A percentile compares a stretch with the other conserved stretches of the same genome.
phyloP scores from a whole-genome alignment of 2,888 invertebrate genomes.

The Bimastos eiseni region DNA sequence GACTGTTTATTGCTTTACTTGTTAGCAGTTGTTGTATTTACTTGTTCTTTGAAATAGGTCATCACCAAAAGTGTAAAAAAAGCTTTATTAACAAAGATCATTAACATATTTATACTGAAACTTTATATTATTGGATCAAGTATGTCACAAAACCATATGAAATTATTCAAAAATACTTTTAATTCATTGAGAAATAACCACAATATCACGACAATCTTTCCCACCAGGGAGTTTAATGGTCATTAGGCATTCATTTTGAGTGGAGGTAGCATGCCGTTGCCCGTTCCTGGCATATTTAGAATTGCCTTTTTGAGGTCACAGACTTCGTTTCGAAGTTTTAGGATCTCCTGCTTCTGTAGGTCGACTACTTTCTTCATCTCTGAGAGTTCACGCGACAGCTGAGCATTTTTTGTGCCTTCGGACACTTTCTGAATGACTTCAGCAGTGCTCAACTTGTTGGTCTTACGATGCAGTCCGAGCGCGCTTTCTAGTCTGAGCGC shows the following conservation, averaged over 20 bases:
- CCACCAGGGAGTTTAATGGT: neutral
- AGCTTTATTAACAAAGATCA: no score
- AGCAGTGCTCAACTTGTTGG: neutral
- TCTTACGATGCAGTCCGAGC: slow-evolving; percentile 40
- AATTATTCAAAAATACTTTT: neutral
- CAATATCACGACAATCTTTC: neutral
- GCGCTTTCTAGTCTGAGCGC: slow-evolving; percentile 65
- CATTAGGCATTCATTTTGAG: neutral
- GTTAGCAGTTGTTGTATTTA: no score
- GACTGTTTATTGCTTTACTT: no score
- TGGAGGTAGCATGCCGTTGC: neutral
- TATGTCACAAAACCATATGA: neutral
- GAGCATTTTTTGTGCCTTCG: slow-evolving; percentile 61
- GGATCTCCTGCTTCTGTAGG: slow-evolving; percentile 65
- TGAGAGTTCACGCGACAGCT: slow-evolving; percentile 69
- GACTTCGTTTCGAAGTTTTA: slow-evolving; percentile 52
- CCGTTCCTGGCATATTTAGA: neutral
- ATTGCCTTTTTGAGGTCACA: neutral
- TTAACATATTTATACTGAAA: no score
- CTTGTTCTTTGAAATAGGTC: no score
- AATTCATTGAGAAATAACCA: neutral
- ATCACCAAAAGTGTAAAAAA: no score
- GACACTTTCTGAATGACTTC: slow-evolving; percentile 63
- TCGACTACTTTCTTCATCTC: slow-evolving; percentile 64
- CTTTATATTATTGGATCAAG: no score